Base-by-base conservation (phyloP, 2,888 invertebrate species). In the Oligia strigilis region DNA sequence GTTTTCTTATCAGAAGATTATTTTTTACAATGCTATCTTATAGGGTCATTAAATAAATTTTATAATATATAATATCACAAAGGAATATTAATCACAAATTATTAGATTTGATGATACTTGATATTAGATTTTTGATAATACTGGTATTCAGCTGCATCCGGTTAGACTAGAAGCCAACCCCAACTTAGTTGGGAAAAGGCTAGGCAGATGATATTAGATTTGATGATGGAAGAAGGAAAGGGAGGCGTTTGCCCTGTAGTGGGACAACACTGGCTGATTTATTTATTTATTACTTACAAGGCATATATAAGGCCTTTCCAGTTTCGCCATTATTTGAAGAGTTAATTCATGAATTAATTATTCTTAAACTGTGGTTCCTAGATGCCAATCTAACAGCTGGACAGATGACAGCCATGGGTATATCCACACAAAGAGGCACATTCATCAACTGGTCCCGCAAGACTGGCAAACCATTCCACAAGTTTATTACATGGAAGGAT, bases 401-500 rank as follows among this genome's bases (percentile, higher is more conserved):
- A 19, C 97, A 98, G 89, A 98, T 99, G 52, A 97, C 97, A 55
- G 98, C 98, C 76, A 96, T 99, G 92, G 99, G 99, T 4, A 98
- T 99, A 90, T 98, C 98, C 0, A 98, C 98, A 1, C 99, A 99
- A 92, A 97, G 99, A 19, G 97, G 98, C 86, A 98, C 98, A 60
- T 99, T 99, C 93, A 97, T 98, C 2, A 98, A 98, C 6, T 99
- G 99, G 99, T 98, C 99, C 89, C 97, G 97, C 90, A 95, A 97
- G 72, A 98, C 98, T 19, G 98, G 98, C 1, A 97, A 97, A 89
- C 98, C 98, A 49, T 98, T 98, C 94, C 99, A 99, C 93, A 98
- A 98, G 89, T 98, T 99, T 88, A 98, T 99, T 88, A 98, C 98
- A 36, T 99, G 99, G 99, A 99, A 99, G 93, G 99, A 99, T 94